Base-by-base conservation (phyloP, 2,797 vertebrate genomes). In the Babyrousa celebensis region DNA sequence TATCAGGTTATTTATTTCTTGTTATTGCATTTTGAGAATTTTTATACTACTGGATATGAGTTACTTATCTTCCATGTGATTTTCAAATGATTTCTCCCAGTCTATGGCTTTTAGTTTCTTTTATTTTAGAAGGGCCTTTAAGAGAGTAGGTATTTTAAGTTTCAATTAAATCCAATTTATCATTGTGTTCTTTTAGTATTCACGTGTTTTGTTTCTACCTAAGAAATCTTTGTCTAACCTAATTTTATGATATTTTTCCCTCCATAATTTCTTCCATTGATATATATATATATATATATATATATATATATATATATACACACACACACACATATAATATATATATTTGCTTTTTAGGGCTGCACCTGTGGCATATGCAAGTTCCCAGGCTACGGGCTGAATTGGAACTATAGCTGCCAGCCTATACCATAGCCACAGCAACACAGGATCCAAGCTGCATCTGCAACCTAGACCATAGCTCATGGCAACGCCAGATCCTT, bases 81-180 rank as follows among this genome's bases (percentile, higher is more conserved):
- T 90, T 91, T 78, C 21, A 91, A 77, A 62, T 91, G 6, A 56
- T 75, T 91, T 94, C 16, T 89, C 40, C 43, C 4, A 70, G 18
- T 70, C 3, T 70, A 25, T 80, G 48, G 12, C 15, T 62, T 89
- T 0, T 70, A 60, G 62, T 88, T 91, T 52, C 3, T 17, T 78
- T 84, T 18, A 36, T 67, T 29, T 63, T 60, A 43, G 21, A 1
- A 52, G 21, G 12, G 2, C 18, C 18, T 86, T 78, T 32, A n/a
- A 63, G n/a, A 86, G 21, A 79, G 32, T 68, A 68, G 77, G 56
- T 84, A 3, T 43, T 68, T 91, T 52, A 75, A 43, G 62, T 67
- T 67, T 36, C 36, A 36, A 36, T 68, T 27, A 52, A 70, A 3
- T 12, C 20, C 0, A 60, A 9, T 65, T 78, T 80, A 56, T 68